These are phyloP conservation scores for Plagiodera versicolora DNA, from an alignment of 2,888 invertebrate genomes.

Conservation along the genomic window DNA sequence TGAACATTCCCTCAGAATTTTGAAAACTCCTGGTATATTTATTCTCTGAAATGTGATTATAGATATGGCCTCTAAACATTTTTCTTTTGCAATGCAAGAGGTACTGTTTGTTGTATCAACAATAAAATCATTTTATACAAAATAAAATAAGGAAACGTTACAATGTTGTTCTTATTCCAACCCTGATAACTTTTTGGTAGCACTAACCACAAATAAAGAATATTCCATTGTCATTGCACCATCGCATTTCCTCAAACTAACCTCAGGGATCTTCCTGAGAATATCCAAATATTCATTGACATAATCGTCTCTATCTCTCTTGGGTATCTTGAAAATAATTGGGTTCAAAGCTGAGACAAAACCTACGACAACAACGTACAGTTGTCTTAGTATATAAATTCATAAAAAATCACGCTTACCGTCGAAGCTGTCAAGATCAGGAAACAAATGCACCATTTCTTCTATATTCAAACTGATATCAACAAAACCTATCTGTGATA, in stretches of 20 bases:
- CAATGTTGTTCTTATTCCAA: slow-evolving; percentile 3
- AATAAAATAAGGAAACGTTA: slow-evolving; percentile 9
- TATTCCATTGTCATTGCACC: background rate
- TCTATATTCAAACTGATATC: background rate
- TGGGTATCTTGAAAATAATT: background rate
- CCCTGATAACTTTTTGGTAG: background rate
- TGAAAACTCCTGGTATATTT: no score
- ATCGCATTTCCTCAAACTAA: background rate
- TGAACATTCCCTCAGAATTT: no score
- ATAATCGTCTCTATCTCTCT: background rate
- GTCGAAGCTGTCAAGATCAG: background rate
- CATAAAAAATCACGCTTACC: no score
- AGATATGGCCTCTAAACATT: slow-evolving; percentile 12
- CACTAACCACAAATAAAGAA: background rate
- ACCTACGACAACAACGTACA: background rate
- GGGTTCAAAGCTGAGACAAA: background rate
- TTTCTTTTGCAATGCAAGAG: slow-evolving; percentile 38
- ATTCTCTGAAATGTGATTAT: no score
- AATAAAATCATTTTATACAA: slow-evolving; percentile 23
- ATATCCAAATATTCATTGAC: background rate
- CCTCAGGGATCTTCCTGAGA: background rate
- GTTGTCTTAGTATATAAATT: background rate
- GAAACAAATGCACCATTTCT: background rate
- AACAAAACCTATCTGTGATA: background rate
- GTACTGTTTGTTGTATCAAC: slow-evolving; percentile 35